Base-by-base conservation (phyloP, 1,140 invertebrate species). In the Hyphantria cunea region DNA sequence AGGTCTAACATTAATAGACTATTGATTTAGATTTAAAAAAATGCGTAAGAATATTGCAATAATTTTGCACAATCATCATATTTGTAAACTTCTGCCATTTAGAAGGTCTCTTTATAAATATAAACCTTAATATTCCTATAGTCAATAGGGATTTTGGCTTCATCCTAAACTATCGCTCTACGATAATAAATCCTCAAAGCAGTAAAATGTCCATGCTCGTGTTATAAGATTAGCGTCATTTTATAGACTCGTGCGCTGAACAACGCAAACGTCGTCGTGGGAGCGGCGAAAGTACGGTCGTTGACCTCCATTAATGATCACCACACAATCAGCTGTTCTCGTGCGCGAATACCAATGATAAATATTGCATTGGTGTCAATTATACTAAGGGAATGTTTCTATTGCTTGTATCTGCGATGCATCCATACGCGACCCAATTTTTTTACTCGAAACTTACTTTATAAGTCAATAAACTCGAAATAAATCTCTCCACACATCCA, bases 251-350 rank as follows among this genome's bases (percentile, higher is more conserved):
- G 54, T 49, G 34, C 67, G 73, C 80, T 80, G 71, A 78, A 74
- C 78, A 80, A 80, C 70, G 72, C 50, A 37, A 53, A 50, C 69
- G 70, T 62, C 69, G 70, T 62, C 75, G 85, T 83, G 80, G 82
- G 80, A 88, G 77, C 74, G 82, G 81, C 82, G 84, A 87, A 89
- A 86, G 82, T 86, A 66, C 78, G 86, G 86, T 82, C 86, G 75
- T 73, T 73, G 83, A 89, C 80, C 83, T 64, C 17, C 76, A 64
- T 78, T 76, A 56, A 80, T 76, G 73, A 72, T 82, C 70, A 61
- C 56, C 60, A 53, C 61, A 78, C 70, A 80, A 85, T 89, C 85
- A 89, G 85, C 85, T 89, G 85, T 86, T 88, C 78, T 76, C 71
- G 53, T 70, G 64, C 59, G 64, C 69, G 54, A 64, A 66, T 66